Base-by-base conservation (phyloP, 1,140 invertebrate genomes). In the Eriosoma lanigerum region DNA sequence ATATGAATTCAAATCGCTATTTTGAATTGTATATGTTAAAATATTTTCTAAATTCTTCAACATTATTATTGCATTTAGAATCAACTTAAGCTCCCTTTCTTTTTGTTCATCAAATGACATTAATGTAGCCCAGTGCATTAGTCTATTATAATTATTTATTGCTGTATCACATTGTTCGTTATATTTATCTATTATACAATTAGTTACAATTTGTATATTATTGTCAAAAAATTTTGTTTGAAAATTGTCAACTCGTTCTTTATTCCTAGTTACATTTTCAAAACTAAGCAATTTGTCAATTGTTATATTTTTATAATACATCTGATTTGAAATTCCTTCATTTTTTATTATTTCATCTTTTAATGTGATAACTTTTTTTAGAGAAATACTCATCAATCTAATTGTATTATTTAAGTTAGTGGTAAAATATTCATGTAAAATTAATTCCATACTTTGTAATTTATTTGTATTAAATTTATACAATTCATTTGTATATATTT, bases 31-130 rank as follows among this genome's bases (percentile, higher is more conserved):
- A 10, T 26, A 72, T 4, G 19, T 0, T 5, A 73, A 48, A 52
- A 54, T 15, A n/a, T 73, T 73, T 52, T 50, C 46, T n/a, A 54
- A 29, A 73, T 73, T 52, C 29, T 73, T 54, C 5, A 29, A 12
- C 1, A 73, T 3, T 4, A 54, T 32, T 3, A 73, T 52, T n/a
- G 70, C 70, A 17, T 73, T 52, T 4, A 32, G 10, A 29, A 48
- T 26, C 9, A 48, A 54, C 4, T 73, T 19, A 10, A 73, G 0
- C 9, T 52, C 15, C 5, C 29, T 52, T 17, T 4, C 29, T 9
- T 73, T 73, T 21, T 73, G 48, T 52, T 73, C 70, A n/a, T 73
- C 48, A 52, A 73, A 29, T 9, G 17, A 9, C 24, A 73, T 73
- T 26, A 52, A 19, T 29, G 52, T 9, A 12, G 32, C 50, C 70